Base-by-base conservation (phyloP, 1,140 invertebrate genomes). In the Nephila pilipes region DNA sequence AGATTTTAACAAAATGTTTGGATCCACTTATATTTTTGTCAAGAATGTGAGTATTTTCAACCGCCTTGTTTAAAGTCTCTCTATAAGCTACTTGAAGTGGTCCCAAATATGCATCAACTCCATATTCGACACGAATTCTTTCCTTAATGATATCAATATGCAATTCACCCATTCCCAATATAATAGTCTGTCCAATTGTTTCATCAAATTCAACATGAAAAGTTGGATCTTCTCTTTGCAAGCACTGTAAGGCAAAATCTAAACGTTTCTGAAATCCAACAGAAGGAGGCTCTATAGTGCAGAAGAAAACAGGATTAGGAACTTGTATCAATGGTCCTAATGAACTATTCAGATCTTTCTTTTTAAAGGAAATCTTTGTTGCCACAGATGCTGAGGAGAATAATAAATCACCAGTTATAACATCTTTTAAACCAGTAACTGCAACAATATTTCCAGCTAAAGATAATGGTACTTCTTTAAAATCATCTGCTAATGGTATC, bases 231-330 rank as follows among this genome's bases (percentile, higher is more conserved):
- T 99, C 99, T 60, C 98, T 96, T 95, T 97, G 96, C 18, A 99
- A 95, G 95, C 98, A 97, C 29, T 96, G 95, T n/a, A 99, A 96
- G 0, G 99, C 99, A 36, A 96, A 95, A 83, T 99, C 99, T 94
- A 99, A 96, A 8, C 97, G 95, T 81, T 96, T 96, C 95, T 99
- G 98, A 65, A 97, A 96, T 1, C 97, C 96, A 89, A 97, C 95
- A 88, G 98, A 98, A 0, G 98, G 97, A 0, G 99, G 97, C 96
- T 99, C 99, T 87, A 99, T 97, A 0, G 98, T 98, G 95, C 99
- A 99, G 95, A 99, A 99, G 95, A 99, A 99, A 0, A 99, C 99
- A 1, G 99, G 98, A 94, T 99, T 97, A 0, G 98, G 98, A 93
- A 98, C 96, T 79, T 96, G 96, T 2, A 97, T 96, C 16, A 36